Evolutionary conservation across 2,888 invertebrate genomes (phyloP), one percentile per base, ranked within the genome.

Genomic region (Chorisops tibialis): DNA sequence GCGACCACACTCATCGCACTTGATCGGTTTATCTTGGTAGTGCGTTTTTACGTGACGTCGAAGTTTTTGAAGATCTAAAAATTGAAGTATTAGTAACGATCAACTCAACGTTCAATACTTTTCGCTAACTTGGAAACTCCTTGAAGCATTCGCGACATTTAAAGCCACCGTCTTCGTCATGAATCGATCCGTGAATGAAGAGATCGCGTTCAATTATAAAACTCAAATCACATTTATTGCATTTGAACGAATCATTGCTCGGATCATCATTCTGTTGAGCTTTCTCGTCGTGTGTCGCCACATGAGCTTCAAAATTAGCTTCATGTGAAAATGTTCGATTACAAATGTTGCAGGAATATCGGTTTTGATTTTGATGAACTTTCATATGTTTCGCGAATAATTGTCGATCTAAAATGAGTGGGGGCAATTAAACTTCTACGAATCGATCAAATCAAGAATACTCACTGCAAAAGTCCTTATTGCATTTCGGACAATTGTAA

Each of bases 21-120:
- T 65, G 70, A 80, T 80, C 11, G 80, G 80, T 72, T 82, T 82
- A 47, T 75, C 71, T 51, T 78, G 69, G 80, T 82, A 81, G 72
- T 84, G 83, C 0, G 80, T 79, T 50, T 79, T 77, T 6, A 83
- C 73, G 72, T 84, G 84, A 0, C 84, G 78, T 3, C 80, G 79
- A 56, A 83, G 72, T 61, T 74, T 69, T 2, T 73, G 51, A 21
- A 69, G 72, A 2, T 71, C 80, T 80, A 63, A 1, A 62, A 47
- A 39, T 47, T n/a, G n/a, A n/a, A n/a, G n/a, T n/a, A n/a, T n/a
- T n/a, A n/a, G n/a, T n/a, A n/a, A n/a, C n/a, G n/a, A n/a, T n/a
- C n/a, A n/a, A 11, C 37, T 43, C 41, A 35, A 9, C 12, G 37
- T 59, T 61, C 18, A 37, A 19, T 21, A 0, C 18, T 38, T 52